Percentiles rank a stretch among this genome's conserved stretches.
Conservation (phyloP, 2,113 vertebrate genomes). For the Lepus timidus region DNA sequence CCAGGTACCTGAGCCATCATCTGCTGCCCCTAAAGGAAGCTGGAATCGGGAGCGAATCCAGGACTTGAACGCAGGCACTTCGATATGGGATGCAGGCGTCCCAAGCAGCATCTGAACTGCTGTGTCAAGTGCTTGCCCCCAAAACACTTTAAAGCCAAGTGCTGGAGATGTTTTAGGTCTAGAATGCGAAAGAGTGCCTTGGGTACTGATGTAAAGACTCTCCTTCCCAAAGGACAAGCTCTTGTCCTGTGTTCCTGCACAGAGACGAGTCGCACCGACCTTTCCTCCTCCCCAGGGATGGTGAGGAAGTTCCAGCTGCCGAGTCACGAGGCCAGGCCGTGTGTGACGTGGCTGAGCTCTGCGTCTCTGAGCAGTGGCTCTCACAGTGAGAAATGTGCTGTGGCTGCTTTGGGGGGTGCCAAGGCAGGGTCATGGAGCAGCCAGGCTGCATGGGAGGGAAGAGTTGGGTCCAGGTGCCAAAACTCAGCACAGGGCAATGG, state of each 20-base stretch:
- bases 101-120: too few species aligned
- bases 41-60: too few species aligned
- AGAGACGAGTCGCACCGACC: background rate
- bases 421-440: too few species aligned
- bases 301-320: background rate
- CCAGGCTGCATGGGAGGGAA: background rate
- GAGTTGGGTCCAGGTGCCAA: background rate
- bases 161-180: background rate
- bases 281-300: background rate
- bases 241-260: background rate
- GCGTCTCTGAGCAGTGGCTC: background rate
- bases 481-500: background rate
- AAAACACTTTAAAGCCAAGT: background rate
- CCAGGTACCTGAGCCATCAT: too few species aligned
- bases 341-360: background rate
- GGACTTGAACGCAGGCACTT: too few species aligned
- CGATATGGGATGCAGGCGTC: too few species aligned
- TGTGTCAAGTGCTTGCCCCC: too few species aligned
- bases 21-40: too few species aligned
- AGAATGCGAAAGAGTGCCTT: accelerated
- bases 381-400: background rate
- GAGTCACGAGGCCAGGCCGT: background rate
- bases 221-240: background rate
- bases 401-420: background rate
- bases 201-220: background rate